phyloP scores from a whole-genome alignment of 2,113 vertebrate genomes.

The Tylochromis polylepis region DNA sequence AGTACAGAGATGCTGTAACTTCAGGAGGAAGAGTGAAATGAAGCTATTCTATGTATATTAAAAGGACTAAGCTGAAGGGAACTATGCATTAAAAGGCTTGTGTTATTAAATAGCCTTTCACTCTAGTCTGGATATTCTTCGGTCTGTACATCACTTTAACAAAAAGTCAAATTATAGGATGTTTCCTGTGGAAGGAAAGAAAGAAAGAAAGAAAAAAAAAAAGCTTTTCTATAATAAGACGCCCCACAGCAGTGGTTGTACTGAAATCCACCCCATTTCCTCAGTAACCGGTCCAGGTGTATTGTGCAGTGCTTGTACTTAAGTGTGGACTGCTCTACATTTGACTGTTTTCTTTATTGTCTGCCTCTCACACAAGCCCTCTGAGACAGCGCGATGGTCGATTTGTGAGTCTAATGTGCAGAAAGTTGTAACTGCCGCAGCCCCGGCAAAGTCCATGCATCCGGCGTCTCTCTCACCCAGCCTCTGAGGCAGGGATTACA shows the following conservation, averaged over 20 bases:
- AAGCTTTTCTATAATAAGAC: background rate
- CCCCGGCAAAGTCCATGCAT: background rate
- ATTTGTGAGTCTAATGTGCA: slow-evolving; percentile 65
- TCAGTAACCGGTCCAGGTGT: background rate
- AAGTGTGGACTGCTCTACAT: background rate
- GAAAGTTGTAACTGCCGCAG: slow-evolving; percentile 42
- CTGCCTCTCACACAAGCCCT: slow-evolving; percentile 36
- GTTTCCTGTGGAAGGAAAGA: background rate
- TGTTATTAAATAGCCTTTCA: background rate
- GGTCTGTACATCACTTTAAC: background rate
- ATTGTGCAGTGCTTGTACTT: background rate
- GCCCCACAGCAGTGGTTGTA: background rate
- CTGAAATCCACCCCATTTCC: background rate
- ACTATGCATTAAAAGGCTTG: background rate
- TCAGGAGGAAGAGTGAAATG: background rate
- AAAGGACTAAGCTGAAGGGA: background rate
- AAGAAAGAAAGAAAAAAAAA: background rate
- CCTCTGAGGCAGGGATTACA: slow-evolving; percentile 56
- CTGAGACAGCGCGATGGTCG: slow-evolving; percentile 12
- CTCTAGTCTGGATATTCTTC: background rate
- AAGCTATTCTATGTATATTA: background rate
- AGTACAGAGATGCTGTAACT: background rate
- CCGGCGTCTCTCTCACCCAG: slow-evolving; percentile 18
- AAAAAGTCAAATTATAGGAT: background rate
- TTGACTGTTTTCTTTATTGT: slow-evolving; percentile 31